A percentile compares a stretch with the other conserved stretches of the same genome.
Evolutionary conservation across 2,113 vertebrate genomes (phyloP).

Genomic region (Chaetorhynchus papuensis): DNA sequence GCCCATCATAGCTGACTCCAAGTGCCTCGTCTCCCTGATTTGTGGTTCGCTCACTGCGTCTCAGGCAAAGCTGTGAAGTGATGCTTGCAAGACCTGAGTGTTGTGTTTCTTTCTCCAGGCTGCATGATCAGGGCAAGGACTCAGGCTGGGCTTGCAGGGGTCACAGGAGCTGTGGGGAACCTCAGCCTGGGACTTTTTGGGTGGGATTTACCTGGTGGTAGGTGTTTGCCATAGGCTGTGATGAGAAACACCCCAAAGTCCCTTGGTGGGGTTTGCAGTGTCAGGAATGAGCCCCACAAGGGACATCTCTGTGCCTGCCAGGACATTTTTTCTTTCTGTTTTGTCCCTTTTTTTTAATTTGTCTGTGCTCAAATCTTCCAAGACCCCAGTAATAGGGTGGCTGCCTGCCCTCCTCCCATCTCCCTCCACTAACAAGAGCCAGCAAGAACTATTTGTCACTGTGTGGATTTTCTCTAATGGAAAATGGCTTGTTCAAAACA

Average conservation of each 20-base stretch:
- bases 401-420: background rate
- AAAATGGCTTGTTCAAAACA: background rate
- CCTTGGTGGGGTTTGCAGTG: background rate
- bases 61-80: background rate
- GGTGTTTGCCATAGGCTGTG: background rate
- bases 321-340: background rate
- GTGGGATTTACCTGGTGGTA: background rate
- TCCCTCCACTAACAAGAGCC: background rate
- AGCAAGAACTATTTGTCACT: background rate
- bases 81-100: background rate
- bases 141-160: background rate
- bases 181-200: background rate
- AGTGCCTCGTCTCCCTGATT: background rate
- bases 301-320: background rate
- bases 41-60: background rate
- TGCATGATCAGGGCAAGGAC: background rate
- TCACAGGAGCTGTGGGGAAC: rapidly evolving
- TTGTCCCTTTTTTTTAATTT: background rate
- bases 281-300: background rate
- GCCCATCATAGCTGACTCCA: background rate
- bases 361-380: background rate
- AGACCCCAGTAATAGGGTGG: background rate
- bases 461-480: background rate
- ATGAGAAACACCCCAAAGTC: background rate
- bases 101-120: background rate